Base-by-base conservation (phyloP, 2,113 vertebrate species). In the Telmatochromis sp. region DNA sequence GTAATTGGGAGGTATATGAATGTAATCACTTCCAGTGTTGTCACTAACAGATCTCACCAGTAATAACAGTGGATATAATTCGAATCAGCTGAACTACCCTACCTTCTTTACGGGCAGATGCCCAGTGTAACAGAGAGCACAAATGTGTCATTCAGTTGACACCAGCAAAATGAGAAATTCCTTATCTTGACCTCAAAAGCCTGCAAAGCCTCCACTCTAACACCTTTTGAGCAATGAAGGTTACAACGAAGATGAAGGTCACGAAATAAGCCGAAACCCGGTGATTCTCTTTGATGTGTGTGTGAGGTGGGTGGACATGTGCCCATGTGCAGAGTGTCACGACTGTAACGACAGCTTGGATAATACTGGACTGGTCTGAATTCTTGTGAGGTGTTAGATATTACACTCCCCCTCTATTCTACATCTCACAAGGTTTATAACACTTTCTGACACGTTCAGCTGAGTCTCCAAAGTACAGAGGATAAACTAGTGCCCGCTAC, bases 101-200 rank as follows among this genome's bases (percentile, higher is more conserved):
- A 3, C 14, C 26, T 35, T 13, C 51, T 68, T 58, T 63, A 78
- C 21, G 9, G 60, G 19, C 65, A 21, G 26, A 80, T 45, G 33
- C 28, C 33, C 28, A 2, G 49, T 12, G 60, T 84, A 88, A 82
- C 85, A 83, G 23, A 49, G 73, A 81, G 85, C 42, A 73, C 82
- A 47, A 37, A 80, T 28, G 78, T 49, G 87, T 80, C 89, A 63
- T 85, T 95, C 92, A 89, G 85, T 87, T 90, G 85, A 90, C 94
- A 91, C 93, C 49, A 53, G 78, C 54, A 15, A 92, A 94, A 94
- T 94, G 85, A 94, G 85, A 95, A 89, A 92, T 92, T 90, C 91
- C 84, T 89, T 82, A 58, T 86, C n/a, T 23, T 9, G 82, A 87
- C 86, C 81, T 68, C 60, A 5, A 3, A 21, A 78, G 73, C 45